Conservation (phyloP, 2,888 invertebrate genomes). For the Leptinotarsa tumamoca region DNA sequence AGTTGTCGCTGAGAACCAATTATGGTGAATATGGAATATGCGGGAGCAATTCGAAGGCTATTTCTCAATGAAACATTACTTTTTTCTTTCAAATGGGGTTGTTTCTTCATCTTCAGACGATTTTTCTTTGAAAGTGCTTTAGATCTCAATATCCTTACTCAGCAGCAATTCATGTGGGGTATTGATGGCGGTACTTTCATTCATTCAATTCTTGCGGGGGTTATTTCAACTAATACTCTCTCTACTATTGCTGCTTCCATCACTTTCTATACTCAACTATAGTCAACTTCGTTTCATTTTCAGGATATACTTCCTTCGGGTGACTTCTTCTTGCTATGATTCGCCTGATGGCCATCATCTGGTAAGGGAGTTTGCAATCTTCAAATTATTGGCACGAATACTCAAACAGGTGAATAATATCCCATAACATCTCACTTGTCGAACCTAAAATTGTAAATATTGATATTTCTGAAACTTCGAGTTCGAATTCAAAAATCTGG, state of each 20-base stretch:
- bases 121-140: background rate
- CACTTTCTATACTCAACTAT: background rate
- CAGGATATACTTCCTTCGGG: background rate
- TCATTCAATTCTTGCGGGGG: background rate
- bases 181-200: background rate
- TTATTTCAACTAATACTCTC: background rate
- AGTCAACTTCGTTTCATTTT: background rate
- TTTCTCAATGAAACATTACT: too few relatives aligned
- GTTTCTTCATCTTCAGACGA: background rate
- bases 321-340: conserved; percentile 1
- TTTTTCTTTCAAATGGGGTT: too few relatives aligned
- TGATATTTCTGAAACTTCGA: background rate
- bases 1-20: too few relatives aligned
- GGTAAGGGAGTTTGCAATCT: background rate
- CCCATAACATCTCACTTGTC: background rate
- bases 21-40: too few relatives aligned
- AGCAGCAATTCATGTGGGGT: background rate
- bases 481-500: background rate
- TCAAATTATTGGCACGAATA: background rate
- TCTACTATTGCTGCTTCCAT: background rate
- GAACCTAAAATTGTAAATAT: background rate
- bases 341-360: conserved; percentile 1
- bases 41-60: too few relatives aligned
- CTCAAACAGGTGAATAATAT: background rate
- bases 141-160: background rate